Evolutionary conservation across 1,140 invertebrate species (phyloP).

Genomic region (Andrena cerasifolii): DNA sequence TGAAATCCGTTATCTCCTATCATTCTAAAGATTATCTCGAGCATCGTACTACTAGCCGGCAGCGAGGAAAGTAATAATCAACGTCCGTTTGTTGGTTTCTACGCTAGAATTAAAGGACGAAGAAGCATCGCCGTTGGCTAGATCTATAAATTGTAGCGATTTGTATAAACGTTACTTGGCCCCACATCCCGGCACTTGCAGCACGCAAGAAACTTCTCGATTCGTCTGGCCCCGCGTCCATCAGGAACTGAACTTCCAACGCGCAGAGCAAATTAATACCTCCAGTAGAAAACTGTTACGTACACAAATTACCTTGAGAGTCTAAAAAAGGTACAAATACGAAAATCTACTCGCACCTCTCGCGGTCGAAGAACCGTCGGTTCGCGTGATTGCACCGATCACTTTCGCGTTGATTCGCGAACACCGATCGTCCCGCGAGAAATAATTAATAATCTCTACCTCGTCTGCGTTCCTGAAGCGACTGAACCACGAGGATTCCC

Average conservation of each 20-base stretch:
- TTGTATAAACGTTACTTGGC: background rate
- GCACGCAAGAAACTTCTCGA: background rate
- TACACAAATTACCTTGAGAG: too few relatives aligned
- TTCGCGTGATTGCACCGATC: background rate
- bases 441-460: background rate
- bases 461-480: too few relatives aligned
- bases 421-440: background rate
- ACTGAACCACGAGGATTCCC: background rate
- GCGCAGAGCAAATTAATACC: too few relatives aligned
- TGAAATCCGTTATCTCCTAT: background rate
- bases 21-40: background rate
- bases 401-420: background rate
- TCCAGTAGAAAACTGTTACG: too few relatives aligned
- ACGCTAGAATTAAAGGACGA: constrained; percentile 1
- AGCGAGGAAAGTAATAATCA: constrained; percentile 4
- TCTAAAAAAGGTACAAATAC: too few relatives aligned
- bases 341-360: too few relatives aligned
- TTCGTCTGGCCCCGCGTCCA: too few relatives aligned
- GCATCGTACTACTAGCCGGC: background rate
- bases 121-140: background rate
- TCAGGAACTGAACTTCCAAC: too few relatives aligned
- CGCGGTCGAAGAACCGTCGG: too few relatives aligned
- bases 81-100: constrained; percentile 6
- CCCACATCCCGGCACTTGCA: too few relatives aligned
- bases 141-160: background rate